Evolutionary conservation across 2,113 vertebrate species (phyloP), one percentile per base, ranked within the genome.

Genomic region (Coryphaenoides rupestris): DNA sequence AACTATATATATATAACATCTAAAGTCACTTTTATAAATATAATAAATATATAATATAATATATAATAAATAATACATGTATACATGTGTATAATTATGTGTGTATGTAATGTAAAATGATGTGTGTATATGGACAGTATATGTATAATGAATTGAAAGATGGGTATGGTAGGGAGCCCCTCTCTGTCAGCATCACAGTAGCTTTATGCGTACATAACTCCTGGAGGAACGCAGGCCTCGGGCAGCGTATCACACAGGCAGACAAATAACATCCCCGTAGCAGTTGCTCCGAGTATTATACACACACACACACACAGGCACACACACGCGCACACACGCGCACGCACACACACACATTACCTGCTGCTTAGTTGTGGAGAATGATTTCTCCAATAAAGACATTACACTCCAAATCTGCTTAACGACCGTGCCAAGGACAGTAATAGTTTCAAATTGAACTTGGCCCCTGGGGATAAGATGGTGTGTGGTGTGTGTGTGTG

Each of bases 391-490:
- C 83, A 89, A 89, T 89, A 89, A 87, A 89, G 86, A 85, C 83
- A 86, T 89, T 87, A 87, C 81, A 83, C 81, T 83, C 84, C 80
- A 89, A 89, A 89, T 87, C 83, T 87, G 77, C 84, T 87, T 89
- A 89, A 89, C 80, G 65, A 84, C 81, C 77, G 75, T 77, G 83
- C 76, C 71, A 65, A 79, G 83, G 86, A 89, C 85, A 84, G 84
- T 89, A 87, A 87, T 89, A 85, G 81, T 89, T 84, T 87, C 76
- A 87, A 88, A 89, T 87, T 86, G 79, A 84, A 89, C 80, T 81
- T 84, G 78, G 80, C 86, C 84, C 75, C 68, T 62, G 63, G 86
- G 81, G 79, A 82, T 75, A 23, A 1, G 28, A 74, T 2, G 21
- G 47, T 56, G 54, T 46, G 3, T 2, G 21, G 47, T 56, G 54